These are phyloP conservation scores for Pterois miles DNA, from an alignment of 2,797 vertebrate genomes.

Conservation along the genomic window DNA sequence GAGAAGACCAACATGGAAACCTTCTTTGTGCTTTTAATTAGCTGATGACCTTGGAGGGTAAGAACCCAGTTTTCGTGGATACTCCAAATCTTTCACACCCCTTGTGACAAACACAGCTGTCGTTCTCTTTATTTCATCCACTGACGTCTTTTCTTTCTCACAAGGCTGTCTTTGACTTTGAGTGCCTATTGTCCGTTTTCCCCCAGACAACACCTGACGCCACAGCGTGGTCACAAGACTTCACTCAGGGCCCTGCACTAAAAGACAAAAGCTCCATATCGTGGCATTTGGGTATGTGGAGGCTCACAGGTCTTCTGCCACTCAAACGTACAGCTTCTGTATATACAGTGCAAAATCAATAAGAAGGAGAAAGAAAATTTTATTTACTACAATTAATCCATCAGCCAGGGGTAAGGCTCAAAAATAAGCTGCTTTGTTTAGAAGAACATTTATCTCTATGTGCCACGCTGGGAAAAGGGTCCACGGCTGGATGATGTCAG, in stretches of 20 bases:
- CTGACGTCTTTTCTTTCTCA: conserved; percentile 49
- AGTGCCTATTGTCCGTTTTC: conserved; percentile 60
- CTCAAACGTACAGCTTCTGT: background rate
- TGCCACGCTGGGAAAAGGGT: conserved; percentile 47
- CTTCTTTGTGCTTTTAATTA: conserved; percentile 8
- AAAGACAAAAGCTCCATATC: conserved; percentile 24
- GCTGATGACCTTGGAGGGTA: conserved; percentile 29
- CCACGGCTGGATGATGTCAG: conserved; percentile 69
- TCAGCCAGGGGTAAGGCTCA: conserved; percentile 39
- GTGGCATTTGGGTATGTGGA: conserved; percentile 11
- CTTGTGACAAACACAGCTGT: conserved; percentile 70
- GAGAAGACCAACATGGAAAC: background rate
- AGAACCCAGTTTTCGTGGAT: conserved; percentile 18
- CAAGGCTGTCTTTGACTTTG: conserved; percentile 69
- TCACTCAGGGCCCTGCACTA: conserved; percentile 21
- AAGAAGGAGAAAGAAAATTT: conserved; percentile 40
- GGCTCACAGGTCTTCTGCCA: background rate
- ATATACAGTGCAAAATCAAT: conserved; percentile 26
- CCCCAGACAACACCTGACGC: conserved; percentile 59
- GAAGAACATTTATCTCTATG: conserved; percentile 71
- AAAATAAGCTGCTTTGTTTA: conserved; percentile 63
- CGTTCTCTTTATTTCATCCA: conserved; percentile 21
- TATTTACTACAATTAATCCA: conserved; percentile 60
- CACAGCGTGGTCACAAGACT: conserved; percentile 44
- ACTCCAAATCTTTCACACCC: conserved; percentile 42